These are phyloP conservation scores for Limenitis camilla DNA, from an alignment of 2,888 invertebrate genomes.

Conservation along the genomic window DNA sequence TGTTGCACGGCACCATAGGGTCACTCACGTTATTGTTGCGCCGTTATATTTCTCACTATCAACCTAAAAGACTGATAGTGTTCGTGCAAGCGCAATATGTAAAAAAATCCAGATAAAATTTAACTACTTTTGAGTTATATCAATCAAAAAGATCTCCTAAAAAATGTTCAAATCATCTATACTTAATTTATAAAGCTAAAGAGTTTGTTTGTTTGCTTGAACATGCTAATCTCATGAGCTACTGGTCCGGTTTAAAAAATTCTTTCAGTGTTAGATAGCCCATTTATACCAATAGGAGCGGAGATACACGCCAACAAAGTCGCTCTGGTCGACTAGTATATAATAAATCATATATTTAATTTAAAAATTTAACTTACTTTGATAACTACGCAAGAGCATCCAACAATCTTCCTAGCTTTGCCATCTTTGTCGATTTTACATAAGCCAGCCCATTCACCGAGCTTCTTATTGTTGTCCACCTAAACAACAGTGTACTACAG, in stretches of 20 bases:
- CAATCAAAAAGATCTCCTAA: too few species aligned
- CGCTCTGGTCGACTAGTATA: too few species aligned
- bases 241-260: too few species aligned
- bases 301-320: too few species aligned
- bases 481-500: constrained; percentile 27
- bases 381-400: constrained; percentile 98
- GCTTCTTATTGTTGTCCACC: constrained; percentile 98
- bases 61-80: constrained; percentile 38
- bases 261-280: too few species aligned
- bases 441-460: constrained; percentile 99
- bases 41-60: constrained; percentile 39
- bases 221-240: too few species aligned
- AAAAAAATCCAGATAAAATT: neutral
- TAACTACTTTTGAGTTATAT: neutral
- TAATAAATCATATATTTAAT: too few species aligned
- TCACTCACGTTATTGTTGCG: constrained; percentile 50
- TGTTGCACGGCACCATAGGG: constrained; percentile 60
- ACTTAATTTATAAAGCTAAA: too few species aligned
- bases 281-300: too few species aligned
- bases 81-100: constrained; percentile 54
- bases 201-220: too few species aligned
- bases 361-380: constrained; percentile 74
- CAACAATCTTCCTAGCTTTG: constrained; percentile 98
- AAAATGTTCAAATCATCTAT: too few species aligned
- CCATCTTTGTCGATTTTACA: constrained; percentile 99